Evolutionary conservation across 2,113 vertebrate genomes (phyloP).

Genomic region (Pampusana beccarii): DNA sequence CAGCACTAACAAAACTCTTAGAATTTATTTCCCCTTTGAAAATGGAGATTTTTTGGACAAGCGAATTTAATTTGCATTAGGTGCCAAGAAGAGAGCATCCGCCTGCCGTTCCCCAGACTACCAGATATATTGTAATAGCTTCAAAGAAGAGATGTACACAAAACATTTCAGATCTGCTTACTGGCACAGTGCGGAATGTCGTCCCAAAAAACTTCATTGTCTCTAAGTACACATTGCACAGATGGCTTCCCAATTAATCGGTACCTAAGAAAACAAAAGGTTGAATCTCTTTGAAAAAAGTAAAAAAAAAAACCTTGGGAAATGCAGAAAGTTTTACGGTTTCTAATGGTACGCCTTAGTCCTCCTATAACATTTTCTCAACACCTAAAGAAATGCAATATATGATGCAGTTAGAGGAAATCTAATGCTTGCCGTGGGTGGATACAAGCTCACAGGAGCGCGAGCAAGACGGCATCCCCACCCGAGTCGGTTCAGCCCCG

Average conservation of each 20-base stretch:
- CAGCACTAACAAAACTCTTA: neutral
- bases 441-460: neutral
- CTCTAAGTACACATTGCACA: fast-evolving
- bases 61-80: neutral
- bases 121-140: neutral
- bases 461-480: fast-evolving
- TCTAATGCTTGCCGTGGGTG: no score
- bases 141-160: neutral
- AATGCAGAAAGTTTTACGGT: neutral
- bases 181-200: fast-evolving
- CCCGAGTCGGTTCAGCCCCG: neutral
- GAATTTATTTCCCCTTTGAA: no score
- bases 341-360: neutral
- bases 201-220: fast-evolving
- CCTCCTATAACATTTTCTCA: neutral
- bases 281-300: neutral
- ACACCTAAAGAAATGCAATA: neutral
- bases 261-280: neutral
- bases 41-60: neutral
- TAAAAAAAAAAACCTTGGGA: neutral
- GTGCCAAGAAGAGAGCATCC: neutral
- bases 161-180: neutral
- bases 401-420: neutral
- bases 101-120: neutral
- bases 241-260: fast-evolving